Percentiles rank a stretch among this genome's conserved stretches.
Evolutionary conservation across 2,888 invertebrate genomes (phyloP).

Genomic region (Calephelis perditalis): DNA sequence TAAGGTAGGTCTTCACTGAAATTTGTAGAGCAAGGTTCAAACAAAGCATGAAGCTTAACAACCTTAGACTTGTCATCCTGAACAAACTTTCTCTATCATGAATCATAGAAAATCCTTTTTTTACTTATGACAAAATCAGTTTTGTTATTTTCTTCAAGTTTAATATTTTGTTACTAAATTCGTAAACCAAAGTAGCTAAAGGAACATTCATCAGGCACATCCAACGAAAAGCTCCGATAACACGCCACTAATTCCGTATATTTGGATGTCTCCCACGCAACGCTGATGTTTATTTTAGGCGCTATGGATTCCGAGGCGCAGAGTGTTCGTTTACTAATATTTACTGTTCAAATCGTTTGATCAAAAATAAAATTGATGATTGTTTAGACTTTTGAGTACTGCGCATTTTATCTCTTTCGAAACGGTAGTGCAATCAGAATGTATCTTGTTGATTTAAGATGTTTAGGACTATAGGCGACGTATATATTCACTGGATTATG

Average conservation of each 20-base stretch:
- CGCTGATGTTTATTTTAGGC: slow-evolving; percentile 49
- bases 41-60: no score
- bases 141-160: no score
- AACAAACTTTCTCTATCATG: no score
- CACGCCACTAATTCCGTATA: slow-evolving; percentile 46
- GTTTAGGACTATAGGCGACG: no score
- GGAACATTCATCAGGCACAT: slow-evolving; percentile 30
- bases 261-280: slow-evolving; percentile 63
- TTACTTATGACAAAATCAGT: no score
- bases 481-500: no score
- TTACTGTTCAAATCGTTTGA: slow-evolving; percentile 15
- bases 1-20: no score
- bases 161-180: background rate
- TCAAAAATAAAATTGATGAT: background rate
- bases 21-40: no score
- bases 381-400: slow-evolving; percentile 1
- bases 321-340: slow-evolving; percentile 23
- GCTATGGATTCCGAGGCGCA: slow-evolving; percentile 28
- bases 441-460: no score
- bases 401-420: slow-evolving; percentile 1
- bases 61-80: no score
- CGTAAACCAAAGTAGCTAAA: slow-evolving; percentile 24
- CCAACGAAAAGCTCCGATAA: slow-evolving; percentile 29
- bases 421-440: background rate
- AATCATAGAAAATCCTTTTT: no score